Base-by-base conservation (phyloP, 2,797 vertebrate species). In the Gymnopithys bicolor region DNA sequence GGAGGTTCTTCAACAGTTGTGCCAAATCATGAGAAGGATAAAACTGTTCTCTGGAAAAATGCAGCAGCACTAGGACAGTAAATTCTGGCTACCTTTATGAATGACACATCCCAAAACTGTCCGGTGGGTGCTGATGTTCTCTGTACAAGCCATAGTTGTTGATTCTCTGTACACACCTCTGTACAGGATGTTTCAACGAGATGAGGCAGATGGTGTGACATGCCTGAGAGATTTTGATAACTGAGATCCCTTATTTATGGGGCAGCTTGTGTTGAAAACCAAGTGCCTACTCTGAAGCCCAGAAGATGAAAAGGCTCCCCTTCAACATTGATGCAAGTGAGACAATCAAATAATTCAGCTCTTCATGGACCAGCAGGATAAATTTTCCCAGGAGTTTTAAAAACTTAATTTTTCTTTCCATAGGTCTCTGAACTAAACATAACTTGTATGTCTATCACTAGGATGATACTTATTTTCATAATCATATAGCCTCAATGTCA, bases 211-310 rank as follows among this genome's bases (percentile, higher is more conserved):
- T 74, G 67, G 51, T 86, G 37, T 79, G 55, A 67, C 24, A 17
- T 28, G 67, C 55, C 51, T 68, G 66, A 87, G 79, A 79, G 16
- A 52, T 14, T 90, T 51, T 81, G 55, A 27, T 73, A 30, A 30
- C 51, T 35, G 58, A 76, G 51, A 81, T 88, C 59, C 46, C 23
- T 71, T 66, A 63, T 84, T 94, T 76, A 63, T 82, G 48, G 79
- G 45, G 32, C 41, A 88, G 69, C 46, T 45, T 63, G 11, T 39
- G 56, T 39, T 68, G 49, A 70, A 89, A 92, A 52, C 19, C 3
- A 0, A 13, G 39, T 86, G 51, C 11, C 69, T 25, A 21, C 45
- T 45, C 39, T 49, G 59, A 90, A 69, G 43, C 63, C 33, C 59
- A 46, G 48, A 66, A 64, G 58, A 58, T 25, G 63, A 69, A 79